Evolutionary conservation across 2,797 vertebrate genomes (phyloP), one percentile per base, ranked within the genome.

Genomic region (Sitta carolinensis): DNA sequence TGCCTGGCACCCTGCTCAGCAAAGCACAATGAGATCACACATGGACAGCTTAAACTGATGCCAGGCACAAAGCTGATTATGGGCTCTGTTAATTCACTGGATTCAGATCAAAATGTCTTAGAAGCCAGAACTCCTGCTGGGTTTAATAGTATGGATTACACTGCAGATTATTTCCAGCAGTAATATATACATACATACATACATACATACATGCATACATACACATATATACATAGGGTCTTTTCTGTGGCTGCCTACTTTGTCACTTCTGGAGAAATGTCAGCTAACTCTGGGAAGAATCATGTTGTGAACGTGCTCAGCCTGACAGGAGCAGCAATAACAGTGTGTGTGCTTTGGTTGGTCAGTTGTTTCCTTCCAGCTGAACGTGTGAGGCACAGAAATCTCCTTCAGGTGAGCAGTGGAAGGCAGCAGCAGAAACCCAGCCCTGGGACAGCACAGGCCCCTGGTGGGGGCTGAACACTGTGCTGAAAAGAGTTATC

Each of bases 101-200:
- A 79, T 76, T 80, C 32, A 58, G 62, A 81, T 69, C 38, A 47
- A 79, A 87, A 73, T 8, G 9, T 87, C 50, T 67, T 19, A 47
- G 52, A 77, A 77, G 42, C 67, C 80, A 32, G 63, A 76, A 59
- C 55, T 92, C 52, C 61, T 77, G 55, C 67, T 87, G 59, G 45
- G 30, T 52, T 73, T 84, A 84, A 57, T n/a, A 36, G 21, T 15
- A 11, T 79, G 77, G 74, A 69, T 89, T 95, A 82, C 59, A 79
- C 63, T 70, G 80, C 51, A 82, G 74, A 91, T 88, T 86, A 88
- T 86, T 91, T 93, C 69, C 61, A 94, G 76, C 40, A 42, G 74
- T 62, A 27, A 83, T 48, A 45, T 43, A 43, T 43, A 40, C 55
- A 57, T 11, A 27, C 47, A 59, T 47, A 50, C 10, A 30, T 70